These are phyloP conservation scores for Colaptes auratus DNA, from an alignment of 2,113 vertebrate species.

Conservation along the genomic window DNA sequence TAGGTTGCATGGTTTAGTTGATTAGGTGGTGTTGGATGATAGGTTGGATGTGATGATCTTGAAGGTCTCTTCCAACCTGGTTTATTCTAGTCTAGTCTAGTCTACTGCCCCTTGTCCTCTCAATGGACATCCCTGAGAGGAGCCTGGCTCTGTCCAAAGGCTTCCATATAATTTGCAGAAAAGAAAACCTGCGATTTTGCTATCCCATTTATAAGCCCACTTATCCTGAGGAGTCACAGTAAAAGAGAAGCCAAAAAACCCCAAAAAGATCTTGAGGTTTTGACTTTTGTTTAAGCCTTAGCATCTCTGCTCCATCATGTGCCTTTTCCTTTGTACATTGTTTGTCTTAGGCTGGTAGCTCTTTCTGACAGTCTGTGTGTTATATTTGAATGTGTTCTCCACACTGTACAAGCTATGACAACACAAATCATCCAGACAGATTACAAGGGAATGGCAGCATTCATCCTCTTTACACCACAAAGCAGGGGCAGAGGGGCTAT, in stretches of 20 bases:
- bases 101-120: too few species aligned
- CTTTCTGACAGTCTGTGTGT: constrained; percentile 26
- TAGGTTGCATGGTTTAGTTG: too few species aligned
- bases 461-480: not conserved
- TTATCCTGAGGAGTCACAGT: not conserved
- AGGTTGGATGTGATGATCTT: too few species aligned
- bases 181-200: not conserved
- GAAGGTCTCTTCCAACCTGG: too few species aligned
- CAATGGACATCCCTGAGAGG: too few species aligned
- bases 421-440: constrained; percentile 44
- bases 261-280: not conserved
- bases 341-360: constrained; percentile 35
- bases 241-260: not conserved
- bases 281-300: not conserved
- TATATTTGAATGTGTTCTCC: constrained; percentile 41
- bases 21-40: too few species aligned
- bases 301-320: not conserved
- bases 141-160: not conserved
- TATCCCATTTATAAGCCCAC: not conserved
- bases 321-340: not conserved
- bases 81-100: too few species aligned
- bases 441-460: not conserved
- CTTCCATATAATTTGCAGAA: not conserved
- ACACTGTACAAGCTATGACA: not conserved
- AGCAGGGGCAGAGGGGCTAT: not conserved